These are phyloP conservation scores for Microcebus ravelobensis DNA, from an alignment of 2,113 vertebrate genomes.

Conservation along the genomic window DNA sequence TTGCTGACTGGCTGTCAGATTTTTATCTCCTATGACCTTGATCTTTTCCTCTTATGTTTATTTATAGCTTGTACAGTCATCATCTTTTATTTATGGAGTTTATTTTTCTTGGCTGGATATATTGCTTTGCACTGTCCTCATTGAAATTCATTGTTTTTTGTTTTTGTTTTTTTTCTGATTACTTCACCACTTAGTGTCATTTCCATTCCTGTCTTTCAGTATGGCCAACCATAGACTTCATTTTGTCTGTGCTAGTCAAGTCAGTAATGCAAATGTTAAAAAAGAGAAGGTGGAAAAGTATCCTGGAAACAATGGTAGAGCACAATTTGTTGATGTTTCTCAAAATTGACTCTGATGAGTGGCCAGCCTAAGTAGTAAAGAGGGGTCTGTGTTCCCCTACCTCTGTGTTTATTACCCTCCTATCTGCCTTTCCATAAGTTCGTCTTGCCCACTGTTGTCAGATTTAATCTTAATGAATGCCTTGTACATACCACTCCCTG, in stretches of 20 bases:
- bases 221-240: background rate
- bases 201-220: slow-evolving; percentile 8
- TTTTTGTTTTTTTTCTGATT: slow-evolving; percentile 14
- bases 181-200: slow-evolving; percentile 34
- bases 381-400: background rate
- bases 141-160: slow-evolving; percentile 59
- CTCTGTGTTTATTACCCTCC: background rate
- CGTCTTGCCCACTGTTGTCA: background rate
- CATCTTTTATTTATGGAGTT: slow-evolving; percentile 71
- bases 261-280: background rate
- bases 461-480: background rate
- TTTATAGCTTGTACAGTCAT: slow-evolving; percentile 65
- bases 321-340: slow-evolving; percentile 17
- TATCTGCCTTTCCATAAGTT: background rate
- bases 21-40: slow-evolving; percentile 64
- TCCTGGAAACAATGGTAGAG: background rate
- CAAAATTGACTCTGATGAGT: background rate
- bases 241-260: background rate
- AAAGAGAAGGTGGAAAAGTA: background rate
- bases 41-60: slow-evolving; percentile 61
- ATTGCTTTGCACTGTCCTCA: slow-evolving; percentile 42
- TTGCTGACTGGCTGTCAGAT: slow-evolving; percentile 14
- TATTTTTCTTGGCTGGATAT: slow-evolving; percentile 64
- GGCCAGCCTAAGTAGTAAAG: background rate
- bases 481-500: background rate